Base-by-base conservation (phyloP, 2,113 vertebrate genomes). In the Plecturocebus donacophilus region DNA sequence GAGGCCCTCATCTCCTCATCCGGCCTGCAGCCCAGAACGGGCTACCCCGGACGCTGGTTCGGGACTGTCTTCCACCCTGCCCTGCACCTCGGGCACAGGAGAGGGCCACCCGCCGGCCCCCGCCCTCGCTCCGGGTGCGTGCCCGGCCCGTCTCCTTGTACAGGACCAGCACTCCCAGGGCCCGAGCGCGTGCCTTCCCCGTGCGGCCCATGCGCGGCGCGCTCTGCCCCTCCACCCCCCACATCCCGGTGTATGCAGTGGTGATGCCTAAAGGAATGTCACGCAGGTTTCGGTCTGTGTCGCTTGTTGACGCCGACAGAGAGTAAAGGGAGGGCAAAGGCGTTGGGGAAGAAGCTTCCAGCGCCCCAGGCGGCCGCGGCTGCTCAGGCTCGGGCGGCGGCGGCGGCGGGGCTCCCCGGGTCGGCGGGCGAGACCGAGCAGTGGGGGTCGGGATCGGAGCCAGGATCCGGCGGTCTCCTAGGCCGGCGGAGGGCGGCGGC, bases 201-300 rank as follows among this genome's bases (percentile, higher is more conserved):
- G 5, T 5, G 85, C 38, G 1, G 64, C 85, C 80, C 2, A 58
- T 20, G 85, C 25, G 76, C 73, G 35, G 94, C 35, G 47, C 47
- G 45, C 79, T 54, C 85, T 75, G 30, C 58, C 91, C 83, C 75
- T 30, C 5, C 49, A 32, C 87, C 73, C 79, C 54, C 70, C 81
- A 64, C 61, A 20, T 13, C n/a, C 95, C 85, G 61, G 49, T 68
- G 87, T 97, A 92, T 95, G 97, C 95, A 94, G 91, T 96, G 97
- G 88, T 96, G 96, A 96, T 97, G 91, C 80, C 93, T 84, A 94
- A 97, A 98, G 92, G 89, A 98, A 98, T 95, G 96, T 94, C 94
- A 73, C 83, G 49, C 75, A 38, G 64, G 2, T 14, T 47, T 89
- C 35, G 5, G 71, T 75, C 71, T 75, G 54, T 82, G 97, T 95